A percentile compares a stretch with the other conserved stretches of the same genome.
phyloP scores from a whole-genome alignment of 2,113 vertebrate species.

The Gasterosteus aculeatus region DNA sequence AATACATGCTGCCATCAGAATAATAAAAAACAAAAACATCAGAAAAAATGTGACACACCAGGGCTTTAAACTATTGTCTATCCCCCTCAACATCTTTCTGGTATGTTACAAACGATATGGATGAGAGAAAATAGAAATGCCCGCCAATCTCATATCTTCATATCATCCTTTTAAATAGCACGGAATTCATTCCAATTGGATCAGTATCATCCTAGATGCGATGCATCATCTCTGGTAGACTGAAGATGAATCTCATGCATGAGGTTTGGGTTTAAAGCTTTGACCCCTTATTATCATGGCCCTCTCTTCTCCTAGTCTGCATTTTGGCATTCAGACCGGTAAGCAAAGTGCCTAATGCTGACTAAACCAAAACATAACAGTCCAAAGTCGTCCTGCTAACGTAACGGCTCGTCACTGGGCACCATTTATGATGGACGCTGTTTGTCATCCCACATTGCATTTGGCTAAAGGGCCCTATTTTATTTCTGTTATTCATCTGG shows the following conservation, averaged over 20 bases:
- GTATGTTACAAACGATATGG: no score
- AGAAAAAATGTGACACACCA: no score
- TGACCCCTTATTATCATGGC: background rate
- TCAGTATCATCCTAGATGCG: background rate
- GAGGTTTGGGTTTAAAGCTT: background rate
- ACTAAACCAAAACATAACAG: background rate
- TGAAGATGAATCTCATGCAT: background rate
- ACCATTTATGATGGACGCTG: background rate
- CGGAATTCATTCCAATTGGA: background rate
- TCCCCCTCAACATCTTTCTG: no score
- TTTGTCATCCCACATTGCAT: background rate
- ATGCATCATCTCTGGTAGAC: background rate
- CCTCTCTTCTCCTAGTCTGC: background rate
- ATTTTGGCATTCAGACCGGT: background rate
- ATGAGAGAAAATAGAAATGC: no score
- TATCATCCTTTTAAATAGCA: no score
- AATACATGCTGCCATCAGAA: no score
- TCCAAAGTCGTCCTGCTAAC: background rate
- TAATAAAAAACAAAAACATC: no score
- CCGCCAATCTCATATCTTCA: no score
- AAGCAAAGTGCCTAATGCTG: background rate
- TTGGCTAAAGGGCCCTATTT: background rate
- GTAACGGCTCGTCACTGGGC: background rate
- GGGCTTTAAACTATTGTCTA: no score
- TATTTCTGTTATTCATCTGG: slow-evolving; percentile 16